Evolutionary conservation across 1,140 invertebrate genomes (phyloP).

Genomic region (Drosophila aff.): DNA sequence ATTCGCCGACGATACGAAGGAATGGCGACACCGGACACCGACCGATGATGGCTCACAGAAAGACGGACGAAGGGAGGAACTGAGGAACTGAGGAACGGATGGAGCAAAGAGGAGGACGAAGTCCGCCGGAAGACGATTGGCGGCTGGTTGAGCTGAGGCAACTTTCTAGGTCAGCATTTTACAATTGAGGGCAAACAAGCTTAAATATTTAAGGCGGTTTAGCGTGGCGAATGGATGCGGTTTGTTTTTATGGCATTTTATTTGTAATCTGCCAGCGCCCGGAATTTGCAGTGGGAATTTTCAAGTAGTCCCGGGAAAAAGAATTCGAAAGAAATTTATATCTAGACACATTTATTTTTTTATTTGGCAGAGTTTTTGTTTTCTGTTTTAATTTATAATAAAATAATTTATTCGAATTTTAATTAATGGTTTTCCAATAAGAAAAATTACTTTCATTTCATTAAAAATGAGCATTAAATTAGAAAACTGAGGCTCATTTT

Average conservation of each 20-base stretch:
- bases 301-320: slow-evolving; percentile 7
- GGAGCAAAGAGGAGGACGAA: background rate
- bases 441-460: background rate
- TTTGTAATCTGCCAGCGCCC: slow-evolving; percentile 25
- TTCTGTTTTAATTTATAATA: too few species aligned
- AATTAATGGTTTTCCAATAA: background rate
- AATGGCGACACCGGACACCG: slow-evolving; percentile 17
- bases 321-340: slow-evolving; percentile 13
- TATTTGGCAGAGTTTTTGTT: background rate
- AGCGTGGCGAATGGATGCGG: slow-evolving; percentile 29
- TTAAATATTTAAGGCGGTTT: slow-evolving; percentile 58
- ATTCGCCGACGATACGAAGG: slow-evolving; percentile 1
- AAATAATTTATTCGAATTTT: background rate
- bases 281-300: slow-evolving; percentile 20
- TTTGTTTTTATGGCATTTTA: slow-evolving; percentile 45
- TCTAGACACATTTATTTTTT: slow-evolving; percentile 9
- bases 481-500: background rate
- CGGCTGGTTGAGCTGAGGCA: slow-evolving; percentile 27
- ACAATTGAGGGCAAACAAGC: slow-evolving; percentile 46
- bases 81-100: background rate
- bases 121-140: slow-evolving; percentile 38
- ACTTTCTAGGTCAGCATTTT: slow-evolving; percentile 59
- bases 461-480: background rate
- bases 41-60: slow-evolving; percentile 38
- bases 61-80: background rate